phyloP scores from a whole-genome alignment of 2,113 vertebrate species.

The Hassar affinis region DNA sequence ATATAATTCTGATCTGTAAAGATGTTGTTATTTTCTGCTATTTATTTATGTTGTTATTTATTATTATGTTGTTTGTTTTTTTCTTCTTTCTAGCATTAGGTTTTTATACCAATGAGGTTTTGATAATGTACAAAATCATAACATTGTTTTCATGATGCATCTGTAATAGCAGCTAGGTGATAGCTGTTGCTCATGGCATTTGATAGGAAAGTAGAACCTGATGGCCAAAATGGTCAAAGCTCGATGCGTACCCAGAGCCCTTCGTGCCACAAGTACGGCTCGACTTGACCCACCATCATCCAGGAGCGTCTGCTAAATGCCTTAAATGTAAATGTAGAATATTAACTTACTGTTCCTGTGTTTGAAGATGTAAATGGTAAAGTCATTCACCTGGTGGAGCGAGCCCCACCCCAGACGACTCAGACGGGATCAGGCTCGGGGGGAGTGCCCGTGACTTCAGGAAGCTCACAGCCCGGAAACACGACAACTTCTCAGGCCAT shows the following conservation, averaged over 20 bases:
- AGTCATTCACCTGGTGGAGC: slow-evolving; percentile 90
- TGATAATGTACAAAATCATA: background rate
- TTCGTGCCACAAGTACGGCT: too few species aligned
- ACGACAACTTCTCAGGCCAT: slow-evolving; percentile 60
- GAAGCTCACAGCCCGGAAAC: slow-evolving; percentile 55
- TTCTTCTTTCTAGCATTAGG: background rate
- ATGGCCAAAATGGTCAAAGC: too few species aligned
- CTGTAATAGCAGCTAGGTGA: background rate
- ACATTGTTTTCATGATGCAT: background rate
- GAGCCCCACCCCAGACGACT: slow-evolving; percentile 85
- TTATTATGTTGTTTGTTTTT: too few species aligned
- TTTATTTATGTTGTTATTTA: background rate
- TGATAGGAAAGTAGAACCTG: too few species aligned
- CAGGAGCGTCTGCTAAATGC: too few species aligned
- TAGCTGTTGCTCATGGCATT: background rate
- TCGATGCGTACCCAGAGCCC: too few species aligned
- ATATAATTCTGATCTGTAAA: background rate
- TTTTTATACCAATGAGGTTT: background rate
- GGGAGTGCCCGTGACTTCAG: slow-evolving; percentile 60
- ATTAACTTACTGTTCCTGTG: background rate
- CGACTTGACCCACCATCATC: too few species aligned
- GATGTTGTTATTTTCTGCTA: background rate
- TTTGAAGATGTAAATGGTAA: slow-evolving; percentile 85
- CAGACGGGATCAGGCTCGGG: slow-evolving; percentile 76
- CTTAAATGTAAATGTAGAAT: too few species aligned